Percentiles rank a stretch among this genome's conserved stretches.
Conservation (phyloP, 2,888 invertebrate genomes). For the Busseola fusca region DNA sequence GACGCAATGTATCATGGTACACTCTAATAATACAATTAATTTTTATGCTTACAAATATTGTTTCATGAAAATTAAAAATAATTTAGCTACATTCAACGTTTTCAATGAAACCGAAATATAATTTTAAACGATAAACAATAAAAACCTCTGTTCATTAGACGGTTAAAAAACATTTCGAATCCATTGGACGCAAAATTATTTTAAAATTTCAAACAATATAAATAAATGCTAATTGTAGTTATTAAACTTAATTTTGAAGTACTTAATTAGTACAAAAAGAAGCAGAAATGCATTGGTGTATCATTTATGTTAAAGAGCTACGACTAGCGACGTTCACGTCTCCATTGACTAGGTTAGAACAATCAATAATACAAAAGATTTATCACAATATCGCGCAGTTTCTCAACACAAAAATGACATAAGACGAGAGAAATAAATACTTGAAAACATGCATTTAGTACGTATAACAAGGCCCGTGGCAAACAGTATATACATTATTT, state of each 20-base stretch:
- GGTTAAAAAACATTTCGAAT: constrained; percentile 20
- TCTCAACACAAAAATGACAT: constrained; percentile 53
- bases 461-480: constrained; percentile 70
- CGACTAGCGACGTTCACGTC: constrained; percentile 71
- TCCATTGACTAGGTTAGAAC: constrained; percentile 80
- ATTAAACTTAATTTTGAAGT: constrained; percentile 53
- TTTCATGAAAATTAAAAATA: constrained; percentile 41
- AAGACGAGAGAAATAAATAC: constrained; percentile 52
- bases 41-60: constrained; percentile 51
- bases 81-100: constrained; percentile 26
- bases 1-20: constrained; percentile 78
- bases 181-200: constrained; percentile 20
- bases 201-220: constrained; percentile 46
- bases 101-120: constrained; percentile 28
- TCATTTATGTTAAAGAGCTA: constrained; percentile 64
- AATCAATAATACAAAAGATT: constrained; percentile 50
- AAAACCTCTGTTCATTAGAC: neutral
- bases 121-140: constrained; percentile 34
- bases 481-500: constrained; percentile 62
- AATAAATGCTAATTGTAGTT: constrained; percentile 60
- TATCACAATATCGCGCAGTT: constrained; percentile 74
- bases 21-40: constrained; percentile 55
- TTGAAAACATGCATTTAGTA: constrained; percentile 66
- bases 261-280: constrained; percentile 66
- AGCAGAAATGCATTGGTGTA: constrained; percentile 78